These are phyloP conservation scores for Neodiprion virginianus DNA, from an alignment of 1,140 invertebrate genomes.

Conservation along the genomic window DNA sequence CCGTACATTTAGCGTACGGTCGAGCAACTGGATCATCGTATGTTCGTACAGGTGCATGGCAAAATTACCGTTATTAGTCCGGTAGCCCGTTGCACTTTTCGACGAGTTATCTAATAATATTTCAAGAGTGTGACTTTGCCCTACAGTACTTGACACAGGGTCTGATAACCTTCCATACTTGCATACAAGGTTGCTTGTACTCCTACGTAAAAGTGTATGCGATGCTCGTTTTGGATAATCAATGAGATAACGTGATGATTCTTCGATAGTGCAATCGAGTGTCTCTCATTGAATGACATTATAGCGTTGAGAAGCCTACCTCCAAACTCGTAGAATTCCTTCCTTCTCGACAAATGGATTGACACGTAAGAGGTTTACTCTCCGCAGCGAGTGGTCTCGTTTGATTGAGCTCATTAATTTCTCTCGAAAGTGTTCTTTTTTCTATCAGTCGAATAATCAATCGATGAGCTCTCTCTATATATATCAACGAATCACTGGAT, in stretches of 20 bases:
- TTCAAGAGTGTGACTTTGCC: too few species aligned
- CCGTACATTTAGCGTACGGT: too few species aligned
- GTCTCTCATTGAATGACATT: conserved; percentile 41
- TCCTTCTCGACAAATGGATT: conserved; percentile 45
- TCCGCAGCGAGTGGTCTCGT: not conserved
- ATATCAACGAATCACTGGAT: too few species aligned
- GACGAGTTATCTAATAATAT: too few species aligned
- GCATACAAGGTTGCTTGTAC: conserved; percentile 18
- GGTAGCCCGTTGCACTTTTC: too few species aligned
- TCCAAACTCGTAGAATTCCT: conserved; percentile 47
- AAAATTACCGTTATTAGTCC: too few species aligned
- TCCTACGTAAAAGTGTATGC: conserved; percentile 30
- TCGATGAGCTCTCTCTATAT: conserved; percentile 11
- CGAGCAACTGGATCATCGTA: too few species aligned
- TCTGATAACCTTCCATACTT: conserved; percentile 2
- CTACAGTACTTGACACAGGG: not conserved
- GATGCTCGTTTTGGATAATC: conserved; percentile 39
- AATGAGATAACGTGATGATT: conserved; percentile 35
- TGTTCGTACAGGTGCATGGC: too few species aligned
- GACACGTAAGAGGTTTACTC: conserved; percentile 25
- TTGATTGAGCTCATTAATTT: not conserved
- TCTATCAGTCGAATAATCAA: conserved; percentile 29
- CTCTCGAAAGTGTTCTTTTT: conserved; percentile 29
- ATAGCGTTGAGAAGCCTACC: conserved; percentile 42
- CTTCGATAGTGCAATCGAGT: conserved; percentile 52